A percentile compares a stretch with the other conserved stretches of the same genome.
Evolutionary conservation across 2,888 invertebrate species (phyloP).

Genomic region (Homarus gammarus): DNA sequence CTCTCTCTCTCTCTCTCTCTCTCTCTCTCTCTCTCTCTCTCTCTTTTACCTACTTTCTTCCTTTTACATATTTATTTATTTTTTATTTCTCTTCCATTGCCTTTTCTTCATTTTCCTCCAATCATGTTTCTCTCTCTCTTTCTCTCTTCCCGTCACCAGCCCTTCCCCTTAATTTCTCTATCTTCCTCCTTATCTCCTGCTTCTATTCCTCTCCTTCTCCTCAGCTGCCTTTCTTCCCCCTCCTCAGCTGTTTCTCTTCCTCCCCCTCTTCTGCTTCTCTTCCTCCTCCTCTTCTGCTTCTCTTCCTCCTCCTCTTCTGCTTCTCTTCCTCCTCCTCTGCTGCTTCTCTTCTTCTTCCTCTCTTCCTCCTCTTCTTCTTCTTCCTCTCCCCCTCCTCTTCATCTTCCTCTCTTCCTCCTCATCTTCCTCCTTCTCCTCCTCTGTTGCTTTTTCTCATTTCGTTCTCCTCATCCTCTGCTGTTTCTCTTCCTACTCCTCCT

Average conservation of each 20-base stretch:
- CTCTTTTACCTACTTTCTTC: neutral
- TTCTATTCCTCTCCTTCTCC: neutral
- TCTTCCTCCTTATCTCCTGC: neutral
- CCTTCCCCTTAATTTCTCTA: neutral
- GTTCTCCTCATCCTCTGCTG: neutral
- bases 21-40: too few relatives aligned
- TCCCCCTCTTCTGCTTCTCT: neutral
- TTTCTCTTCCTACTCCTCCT: neutral
- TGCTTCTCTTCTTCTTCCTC: too few relatives aligned
- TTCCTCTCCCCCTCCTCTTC: neutral
- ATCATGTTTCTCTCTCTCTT: too few relatives aligned
- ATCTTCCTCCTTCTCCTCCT: neutral
- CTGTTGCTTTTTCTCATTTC: neutral
- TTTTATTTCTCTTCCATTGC: neutral
- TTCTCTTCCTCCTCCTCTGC: neutral
- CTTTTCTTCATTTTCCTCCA: neutral
- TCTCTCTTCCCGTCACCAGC: too few relatives aligned
- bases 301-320: neutral
- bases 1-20: too few relatives aligned
- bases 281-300: too few relatives aligned
- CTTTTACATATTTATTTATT: neutral
- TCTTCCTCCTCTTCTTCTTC: neutral
- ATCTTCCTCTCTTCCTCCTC: neutral
- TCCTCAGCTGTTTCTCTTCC: neutral
- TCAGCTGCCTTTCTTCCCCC: neutral